These are phyloP conservation scores for Zaprionus nigranus DNA, from an alignment of 1,140 invertebrate genomes.

Conservation along the genomic window DNA sequence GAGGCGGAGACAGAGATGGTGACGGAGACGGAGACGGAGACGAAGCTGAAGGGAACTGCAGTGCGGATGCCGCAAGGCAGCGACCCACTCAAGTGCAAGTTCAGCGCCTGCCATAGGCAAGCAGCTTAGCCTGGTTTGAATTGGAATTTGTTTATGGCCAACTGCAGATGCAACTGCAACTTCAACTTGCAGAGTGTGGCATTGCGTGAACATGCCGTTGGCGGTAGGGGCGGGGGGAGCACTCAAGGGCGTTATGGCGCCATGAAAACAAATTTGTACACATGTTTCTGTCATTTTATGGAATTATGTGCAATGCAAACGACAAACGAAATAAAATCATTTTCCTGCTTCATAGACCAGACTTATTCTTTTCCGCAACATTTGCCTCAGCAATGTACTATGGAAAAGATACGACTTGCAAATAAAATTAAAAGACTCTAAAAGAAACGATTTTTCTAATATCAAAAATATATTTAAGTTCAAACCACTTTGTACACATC, in stretches of 20 bases:
- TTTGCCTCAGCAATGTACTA: slow-evolving; percentile 43
- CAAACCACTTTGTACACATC: too few species aligned
- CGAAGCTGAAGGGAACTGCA: not conserved
- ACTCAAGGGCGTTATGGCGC: slow-evolving; percentile 35
- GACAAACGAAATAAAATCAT: slow-evolving; percentile 78
- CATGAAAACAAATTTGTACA: slow-evolving; percentile 76
- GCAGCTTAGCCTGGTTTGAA: slow-evolving; percentile 63
- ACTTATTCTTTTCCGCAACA: slow-evolving; percentile 47
- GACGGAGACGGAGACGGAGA: not conserved
- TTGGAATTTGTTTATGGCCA: slow-evolving; percentile 78
- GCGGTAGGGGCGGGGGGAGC: not conserved
- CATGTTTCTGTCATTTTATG: slow-evolving; percentile 81
- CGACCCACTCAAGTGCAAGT: slow-evolving; percentile 67
- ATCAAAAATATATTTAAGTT: not conserved
- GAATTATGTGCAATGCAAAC: slow-evolving; percentile 73
- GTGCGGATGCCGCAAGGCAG: slow-evolving; percentile 44
- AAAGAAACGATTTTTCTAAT: not conserved
- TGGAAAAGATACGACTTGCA: slow-evolving; percentile 16
- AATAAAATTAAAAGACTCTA: not conserved
- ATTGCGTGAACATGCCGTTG: slow-evolving; percentile 1
- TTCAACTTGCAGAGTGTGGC: slow-evolving; percentile 30
- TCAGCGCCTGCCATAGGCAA: slow-evolving; percentile 44
- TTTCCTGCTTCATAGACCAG: slow-evolving; percentile 47
- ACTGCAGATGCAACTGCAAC: slow-evolving; percentile 44
- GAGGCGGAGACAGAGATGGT: slow-evolving; percentile 28